These are phyloP conservation scores for Octodon degus DNA, from an alignment of 2,113 vertebrate genomes.

Conservation along the genomic window DNA sequence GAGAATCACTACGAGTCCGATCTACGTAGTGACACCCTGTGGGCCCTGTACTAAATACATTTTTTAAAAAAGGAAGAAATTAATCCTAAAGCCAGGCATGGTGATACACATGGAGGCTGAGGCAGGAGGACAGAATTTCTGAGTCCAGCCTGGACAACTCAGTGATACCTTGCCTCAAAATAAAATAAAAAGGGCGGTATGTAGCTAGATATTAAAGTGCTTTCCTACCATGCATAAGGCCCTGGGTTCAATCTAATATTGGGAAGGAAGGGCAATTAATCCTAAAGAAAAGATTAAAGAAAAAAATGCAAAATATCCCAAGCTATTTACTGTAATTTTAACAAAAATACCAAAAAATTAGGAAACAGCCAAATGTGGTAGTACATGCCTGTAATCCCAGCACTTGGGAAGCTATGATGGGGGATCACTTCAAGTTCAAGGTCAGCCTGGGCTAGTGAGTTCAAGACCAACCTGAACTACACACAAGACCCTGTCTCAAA, in stretches of 20 bases:
- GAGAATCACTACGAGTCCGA: too few relatives aligned
- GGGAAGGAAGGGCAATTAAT: constrained; percentile 11
- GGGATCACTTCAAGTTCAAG: too few relatives aligned
- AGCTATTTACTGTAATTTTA: background rate
- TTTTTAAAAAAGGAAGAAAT: background rate
- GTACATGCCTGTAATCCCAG: background rate
- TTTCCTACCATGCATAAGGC: background rate
- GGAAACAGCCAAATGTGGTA: background rate
- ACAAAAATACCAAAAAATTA: background rate
- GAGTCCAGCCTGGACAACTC: background rate
- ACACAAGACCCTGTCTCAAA: too few relatives aligned
- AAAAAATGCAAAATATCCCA: constrained; percentile 13
- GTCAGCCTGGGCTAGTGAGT: too few relatives aligned
- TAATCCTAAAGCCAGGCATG: background rate
- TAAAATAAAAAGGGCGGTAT: background rate
- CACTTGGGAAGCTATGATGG: too few relatives aligned
- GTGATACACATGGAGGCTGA: background rate
- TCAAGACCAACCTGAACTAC: too few relatives aligned
- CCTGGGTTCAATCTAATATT: background rate
- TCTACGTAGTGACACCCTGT: too few relatives aligned
- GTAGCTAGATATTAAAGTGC: background rate
- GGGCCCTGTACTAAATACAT: too few relatives aligned
- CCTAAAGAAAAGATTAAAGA: constrained; percentile 25
- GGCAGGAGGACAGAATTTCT: background rate
- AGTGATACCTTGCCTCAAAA: background rate